Evolutionary conservation across 2,113 vertebrate species (phyloP).

Genomic region (Colaptes auratus): DNA sequence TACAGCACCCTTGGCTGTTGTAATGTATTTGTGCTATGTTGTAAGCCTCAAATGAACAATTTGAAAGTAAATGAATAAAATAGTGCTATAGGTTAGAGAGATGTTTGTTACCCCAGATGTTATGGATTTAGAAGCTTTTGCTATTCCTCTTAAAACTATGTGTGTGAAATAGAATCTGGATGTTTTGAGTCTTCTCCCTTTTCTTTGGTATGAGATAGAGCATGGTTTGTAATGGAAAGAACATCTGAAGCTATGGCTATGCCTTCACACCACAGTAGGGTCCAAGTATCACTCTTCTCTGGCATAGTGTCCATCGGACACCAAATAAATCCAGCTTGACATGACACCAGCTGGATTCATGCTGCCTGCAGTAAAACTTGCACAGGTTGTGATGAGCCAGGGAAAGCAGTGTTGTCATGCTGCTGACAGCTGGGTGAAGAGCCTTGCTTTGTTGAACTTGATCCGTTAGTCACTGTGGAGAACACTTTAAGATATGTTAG

Average conservation of each 20-base stretch:
- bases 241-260: neutral
- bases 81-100: neutral
- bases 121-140: neutral
- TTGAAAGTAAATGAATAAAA: constrained; percentile 20
- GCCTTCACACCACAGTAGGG: neutral
- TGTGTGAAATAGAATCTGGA: neutral
- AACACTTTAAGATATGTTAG: neutral
- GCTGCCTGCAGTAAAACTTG: neutral
- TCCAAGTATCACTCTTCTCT: neutral
- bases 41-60: neutral
- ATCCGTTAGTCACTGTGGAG: neutral
- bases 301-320: neutral
- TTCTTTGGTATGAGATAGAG: neutral
- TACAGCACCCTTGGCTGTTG: neutral
- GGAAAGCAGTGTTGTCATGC: neutral
- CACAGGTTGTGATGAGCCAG: neutral
- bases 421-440: neutral
- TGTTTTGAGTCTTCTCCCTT: neutral
- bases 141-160: neutral
- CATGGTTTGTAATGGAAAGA: neutral
- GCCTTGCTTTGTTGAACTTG: neutral
- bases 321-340: neutral
- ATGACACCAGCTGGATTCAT: neutral
- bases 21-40: neutral
- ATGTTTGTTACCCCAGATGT: neutral